Conservation (phyloP, 2,888 invertebrate species). For the Morpho deidamia region DNA sequence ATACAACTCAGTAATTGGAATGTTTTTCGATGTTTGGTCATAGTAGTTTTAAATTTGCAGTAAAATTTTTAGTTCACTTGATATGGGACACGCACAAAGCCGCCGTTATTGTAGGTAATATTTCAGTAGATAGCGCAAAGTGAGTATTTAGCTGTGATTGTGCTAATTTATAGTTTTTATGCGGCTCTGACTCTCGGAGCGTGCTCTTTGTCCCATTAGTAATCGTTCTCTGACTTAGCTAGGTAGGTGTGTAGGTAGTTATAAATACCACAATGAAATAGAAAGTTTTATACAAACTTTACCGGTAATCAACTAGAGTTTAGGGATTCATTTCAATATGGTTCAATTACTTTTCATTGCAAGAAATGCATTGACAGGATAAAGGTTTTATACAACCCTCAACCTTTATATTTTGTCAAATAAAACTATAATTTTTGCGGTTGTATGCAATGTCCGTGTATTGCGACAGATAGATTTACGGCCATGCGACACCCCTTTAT, state of each 20-base stretch:
- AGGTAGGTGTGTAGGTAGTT: too few relatives aligned
- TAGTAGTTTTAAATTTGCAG: too few relatives aligned
- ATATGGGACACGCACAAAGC: background rate
- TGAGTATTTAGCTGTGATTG: slow-evolving; percentile 12
- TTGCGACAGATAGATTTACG: slow-evolving; percentile 24
- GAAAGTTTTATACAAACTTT: background rate
- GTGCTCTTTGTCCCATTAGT: slow-evolving; percentile 9
- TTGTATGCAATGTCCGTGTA: slow-evolving; percentile 13
- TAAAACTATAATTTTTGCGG: background rate
- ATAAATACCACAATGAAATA: background rate
- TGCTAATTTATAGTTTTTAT: slow-evolving; percentile 15
- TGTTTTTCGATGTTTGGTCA: background rate
- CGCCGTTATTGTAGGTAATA: slow-evolving; percentile 5
- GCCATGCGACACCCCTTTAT: slow-evolving; percentile 33
- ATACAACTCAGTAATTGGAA: too few relatives aligned
- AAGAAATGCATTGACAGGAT: too few relatives aligned
- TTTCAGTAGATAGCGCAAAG: slow-evolving; percentile 7
- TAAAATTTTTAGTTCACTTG: too few relatives aligned
- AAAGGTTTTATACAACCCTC: too few relatives aligned
- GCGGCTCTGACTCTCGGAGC: slow-evolving; percentile 11
- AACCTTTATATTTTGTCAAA: background rate
- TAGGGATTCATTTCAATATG: background rate
- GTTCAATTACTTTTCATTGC: background rate
- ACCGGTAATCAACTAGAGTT: background rate
- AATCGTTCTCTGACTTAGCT: too few relatives aligned